Base-by-base conservation (phyloP, 1,140 invertebrate species). In the Brachionus rubens region DNA sequence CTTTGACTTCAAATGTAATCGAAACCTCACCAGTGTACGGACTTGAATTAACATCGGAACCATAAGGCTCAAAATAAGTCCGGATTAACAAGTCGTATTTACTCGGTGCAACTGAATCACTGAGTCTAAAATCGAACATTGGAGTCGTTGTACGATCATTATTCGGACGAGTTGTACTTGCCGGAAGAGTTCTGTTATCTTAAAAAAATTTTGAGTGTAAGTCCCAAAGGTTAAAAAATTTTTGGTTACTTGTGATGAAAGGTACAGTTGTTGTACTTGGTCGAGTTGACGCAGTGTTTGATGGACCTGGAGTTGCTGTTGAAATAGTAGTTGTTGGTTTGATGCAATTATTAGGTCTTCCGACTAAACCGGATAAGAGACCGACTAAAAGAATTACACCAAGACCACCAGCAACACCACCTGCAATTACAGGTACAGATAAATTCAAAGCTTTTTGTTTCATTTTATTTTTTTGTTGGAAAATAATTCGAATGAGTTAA, bases 71-170 rank as follows among this genome's bases (percentile, higher is more conserved):
- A 24, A 48, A 50, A 41, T 72, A 72, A 36, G 30, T 28, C 41
- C 50, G 30, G 6, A 72, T 12, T 6, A 54, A 21, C n/a, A 72
- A 36, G n/a, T 72, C 68, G 40, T 72, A 72, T 21, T 54, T 72
- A 9, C 14, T 54, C 2, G 68, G 46, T 24, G n/a, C 1, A 10
- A 48, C 46, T 7, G 26, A 19, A 40, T 48, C 46, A 24, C 3
- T 50, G 9, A 72, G 50, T 36, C 68, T 48, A 24, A 72, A 72
- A 21, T 72, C 68, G 19, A 33, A 56, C 65, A 30, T 33, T 26
- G 72, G 46, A 0, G 21, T 48, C 14, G 62, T 65, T 21, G 41
- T 65, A 3, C 59, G 26, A 43, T 65, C 59, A 43, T 41, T 36
- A 24, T 24, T 19, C 2, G 40, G 40, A 5, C 36, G 33, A 14